These are phyloP conservation scores for Furnarius figulus DNA, from an alignment of 2,113 vertebrate species.

Conservation along the genomic window DNA sequence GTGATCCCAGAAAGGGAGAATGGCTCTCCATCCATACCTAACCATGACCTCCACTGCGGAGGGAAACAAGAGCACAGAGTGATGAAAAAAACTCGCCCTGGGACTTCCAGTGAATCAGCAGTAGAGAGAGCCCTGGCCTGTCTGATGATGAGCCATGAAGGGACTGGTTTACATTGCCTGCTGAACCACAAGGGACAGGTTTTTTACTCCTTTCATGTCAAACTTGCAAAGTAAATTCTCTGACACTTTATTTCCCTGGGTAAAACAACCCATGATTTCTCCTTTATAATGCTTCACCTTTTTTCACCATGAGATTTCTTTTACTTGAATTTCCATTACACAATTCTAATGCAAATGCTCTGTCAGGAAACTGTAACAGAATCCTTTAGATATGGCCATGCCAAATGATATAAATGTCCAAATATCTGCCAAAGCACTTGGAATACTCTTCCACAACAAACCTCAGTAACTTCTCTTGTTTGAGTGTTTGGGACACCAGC, in stretches of 20 bases:
- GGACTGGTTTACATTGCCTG: background rate
- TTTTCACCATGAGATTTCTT: background rate
- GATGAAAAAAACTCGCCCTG: background rate
- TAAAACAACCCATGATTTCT: background rate
- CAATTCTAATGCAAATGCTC: background rate
- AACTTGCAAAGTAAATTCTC: background rate
- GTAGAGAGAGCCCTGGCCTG: background rate
- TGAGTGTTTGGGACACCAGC: background rate
- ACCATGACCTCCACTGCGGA: background rate
- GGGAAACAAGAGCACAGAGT: background rate
- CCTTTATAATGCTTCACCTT: background rate
- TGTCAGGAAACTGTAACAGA: background rate
- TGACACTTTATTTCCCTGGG: background rate
- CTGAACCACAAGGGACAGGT: background rate
- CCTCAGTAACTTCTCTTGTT: background rate
- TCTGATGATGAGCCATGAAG: accelerated
- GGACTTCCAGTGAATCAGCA: constrained; percentile 1
- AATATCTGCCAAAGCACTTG: background rate
- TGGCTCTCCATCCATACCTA: background rate
- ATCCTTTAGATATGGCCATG: background rate
- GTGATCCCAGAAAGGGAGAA: background rate
- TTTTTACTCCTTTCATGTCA: background rate
- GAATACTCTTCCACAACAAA: background rate
- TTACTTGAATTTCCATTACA: background rate
- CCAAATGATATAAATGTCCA: background rate